Evolutionary conservation across 1,140 invertebrate genomes (phyloP), one percentile per base, ranked within the genome.

Genomic region (Drosophila murphyi): DNA sequence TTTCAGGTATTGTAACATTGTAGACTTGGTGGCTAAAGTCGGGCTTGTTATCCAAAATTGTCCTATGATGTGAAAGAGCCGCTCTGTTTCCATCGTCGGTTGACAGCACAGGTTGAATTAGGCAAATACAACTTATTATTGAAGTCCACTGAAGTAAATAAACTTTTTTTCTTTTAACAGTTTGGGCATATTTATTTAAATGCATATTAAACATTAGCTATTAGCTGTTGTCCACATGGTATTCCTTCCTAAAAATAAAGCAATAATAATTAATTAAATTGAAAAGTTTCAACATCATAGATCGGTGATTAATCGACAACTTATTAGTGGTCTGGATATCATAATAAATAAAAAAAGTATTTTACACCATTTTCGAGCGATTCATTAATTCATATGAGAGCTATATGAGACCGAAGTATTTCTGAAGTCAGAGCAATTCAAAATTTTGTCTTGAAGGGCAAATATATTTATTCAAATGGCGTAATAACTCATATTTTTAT

Each of bases 1-100:
- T 99, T 93, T 99, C 98, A 5, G 96, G 95, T 77, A 99, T 97
- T 78, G 96, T 97, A 73, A 96, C 97, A 94, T 99, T 98, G 95
- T 99, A 99, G 0, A 94, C 87, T 3, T 93, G 76, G 61, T 95
- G 93, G 2, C 96, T 95, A 93, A 99, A 99, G n/a, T 74, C 41
- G 2, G 51, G 29, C 29, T 61, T 73, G 35, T 54, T 60, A 34
- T 74, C 62, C 32, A 48, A 63, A 59, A 57, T 51, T 64, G 47
- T 29, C 4, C 65, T 72, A 6, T 45, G 29, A 41, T 67, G 28
- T 45, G 31, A 50, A 3, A 32, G 35, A 20, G 54, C n/a, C 34
- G 34, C 48, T 70, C 78, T 72, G 54, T 32, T 37, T 41, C 70
- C 85, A 41, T 70, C 35, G 52, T 63, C 43, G 43, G 79, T 78